Percentiles rank a stretch among this genome's conserved stretches.
Evolutionary conservation across 2,113 vertebrate genomes (phyloP).

Genomic region (Lasiurus cinereus): DNA sequence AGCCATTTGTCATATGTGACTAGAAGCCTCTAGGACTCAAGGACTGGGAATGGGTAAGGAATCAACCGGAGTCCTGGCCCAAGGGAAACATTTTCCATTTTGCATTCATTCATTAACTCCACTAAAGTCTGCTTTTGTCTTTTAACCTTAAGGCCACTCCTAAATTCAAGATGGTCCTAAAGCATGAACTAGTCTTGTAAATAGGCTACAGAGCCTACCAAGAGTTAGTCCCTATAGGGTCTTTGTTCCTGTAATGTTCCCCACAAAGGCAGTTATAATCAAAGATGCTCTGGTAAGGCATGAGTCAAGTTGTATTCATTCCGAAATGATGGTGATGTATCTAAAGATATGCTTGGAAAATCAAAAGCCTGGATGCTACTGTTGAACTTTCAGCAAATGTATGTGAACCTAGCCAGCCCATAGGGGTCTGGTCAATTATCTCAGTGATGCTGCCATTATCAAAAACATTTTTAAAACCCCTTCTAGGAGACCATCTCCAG

Average conservation of each 20-base stretch:
- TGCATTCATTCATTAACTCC: slow-evolving; percentile 42
- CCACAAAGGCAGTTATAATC: not conserved
- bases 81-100: slow-evolving; percentile 32
- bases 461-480: not conserved
- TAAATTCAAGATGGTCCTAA: slow-evolving; percentile 54
- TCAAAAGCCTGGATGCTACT: not conserved
- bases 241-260: not conserved
- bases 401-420: not conserved
- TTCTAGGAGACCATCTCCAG: not conserved
- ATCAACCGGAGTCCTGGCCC: slow-evolving; percentile 7
- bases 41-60: slow-evolving; percentile 20
- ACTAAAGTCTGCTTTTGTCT: slow-evolving; percentile 55
- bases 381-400: not conserved
- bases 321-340: not conserved
- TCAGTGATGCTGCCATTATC: not conserved
- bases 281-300: not conserved
- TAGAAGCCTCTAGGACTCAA: slow-evolving; percentile 56
- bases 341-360: not conserved
- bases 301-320: not conserved
- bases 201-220: not conserved
- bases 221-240: not conserved
- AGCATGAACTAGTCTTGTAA: not conserved
- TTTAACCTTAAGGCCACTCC: slow-evolving; percentile 45
- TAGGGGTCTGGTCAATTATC: not conserved
- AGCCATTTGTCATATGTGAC: slow-evolving; percentile 69